phyloP scores from a whole-genome alignment of 2,797 vertebrate species.

The Amblyopsis hoosieri region DNA sequence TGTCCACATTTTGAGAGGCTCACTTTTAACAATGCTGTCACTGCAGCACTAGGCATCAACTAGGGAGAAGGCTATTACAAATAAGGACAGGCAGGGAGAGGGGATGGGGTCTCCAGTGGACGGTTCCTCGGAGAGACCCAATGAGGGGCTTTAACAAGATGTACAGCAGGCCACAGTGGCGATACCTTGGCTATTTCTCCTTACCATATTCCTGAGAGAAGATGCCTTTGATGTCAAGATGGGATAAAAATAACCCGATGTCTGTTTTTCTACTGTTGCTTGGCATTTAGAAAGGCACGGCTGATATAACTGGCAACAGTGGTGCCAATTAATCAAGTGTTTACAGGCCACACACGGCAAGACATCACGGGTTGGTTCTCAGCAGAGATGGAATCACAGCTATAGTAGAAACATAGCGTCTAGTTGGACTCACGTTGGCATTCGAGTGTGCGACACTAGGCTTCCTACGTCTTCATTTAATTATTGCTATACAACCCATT shows the following conservation, averaged over 20 bases:
- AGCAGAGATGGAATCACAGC: constrained; percentile 44
- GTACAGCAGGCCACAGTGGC: constrained; percentile 63
- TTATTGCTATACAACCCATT: constrained; percentile 37
- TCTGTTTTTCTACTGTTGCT: constrained; percentile 54
- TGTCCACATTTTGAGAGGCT: constrained; percentile 36
- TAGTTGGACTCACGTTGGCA: constrained; percentile 33
- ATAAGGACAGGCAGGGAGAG: constrained; percentile 52
- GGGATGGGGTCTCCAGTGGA: constrained; percentile 58
- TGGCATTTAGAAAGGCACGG: constrained; percentile 59
- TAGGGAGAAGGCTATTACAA: constrained; percentile 47
- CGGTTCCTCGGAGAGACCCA: constrained; percentile 55
- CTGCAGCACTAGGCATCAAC: constrained; percentile 44
- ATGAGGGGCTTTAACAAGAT: constrained; percentile 75
- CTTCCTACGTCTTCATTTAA: constrained; percentile 24
- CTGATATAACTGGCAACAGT: constrained; percentile 64
- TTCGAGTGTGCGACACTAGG: constrained; percentile 28
- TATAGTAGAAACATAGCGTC: constrained; percentile 45
- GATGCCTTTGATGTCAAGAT: constrained; percentile 64
- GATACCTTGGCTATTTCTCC: constrained; percentile 38
- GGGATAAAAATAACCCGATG: constrained; percentile 73
- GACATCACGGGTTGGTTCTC: constrained; percentile 49
- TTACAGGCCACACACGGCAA: constrained; percentile 60
- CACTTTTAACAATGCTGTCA: constrained; percentile 51
- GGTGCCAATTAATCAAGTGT: constrained; percentile 77
- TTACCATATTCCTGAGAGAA: constrained; percentile 65